Evolutionary conservation across 2,797 vertebrate species (phyloP).

Genomic region (Podarcis siculus): DNA sequence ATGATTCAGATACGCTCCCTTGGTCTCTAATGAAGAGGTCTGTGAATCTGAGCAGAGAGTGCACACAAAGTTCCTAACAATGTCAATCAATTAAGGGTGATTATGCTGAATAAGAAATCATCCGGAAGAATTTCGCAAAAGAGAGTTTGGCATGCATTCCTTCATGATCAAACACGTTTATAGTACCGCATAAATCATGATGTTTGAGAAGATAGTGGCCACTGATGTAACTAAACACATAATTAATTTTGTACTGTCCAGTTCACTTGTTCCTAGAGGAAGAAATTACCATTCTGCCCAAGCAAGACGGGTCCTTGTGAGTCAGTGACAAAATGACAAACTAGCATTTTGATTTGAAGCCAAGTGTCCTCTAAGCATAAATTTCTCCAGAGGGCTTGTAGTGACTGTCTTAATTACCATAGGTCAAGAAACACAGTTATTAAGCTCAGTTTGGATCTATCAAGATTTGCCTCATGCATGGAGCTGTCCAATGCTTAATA

Average conservation of each 20-base stretch:
- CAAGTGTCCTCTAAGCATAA: background rate
- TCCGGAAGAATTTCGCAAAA: background rate
- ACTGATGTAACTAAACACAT: conserved; percentile 6
- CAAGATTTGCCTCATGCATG: background rate
- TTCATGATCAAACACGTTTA: background rate
- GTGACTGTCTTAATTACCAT: background rate
- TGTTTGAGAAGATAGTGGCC: background rate
- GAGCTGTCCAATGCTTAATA: background rate
- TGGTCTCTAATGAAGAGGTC: background rate
- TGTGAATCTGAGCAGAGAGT: conserved; percentile 22
- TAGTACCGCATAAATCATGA: background rate
- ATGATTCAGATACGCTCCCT: background rate
- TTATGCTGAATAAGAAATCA: background rate
- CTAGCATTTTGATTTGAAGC: background rate
- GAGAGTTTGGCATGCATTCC: background rate
- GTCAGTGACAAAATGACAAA: background rate
- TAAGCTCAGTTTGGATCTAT: background rate
- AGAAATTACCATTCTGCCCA: background rate
- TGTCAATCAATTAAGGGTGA: conserved; percentile 1
- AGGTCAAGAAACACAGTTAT: background rate
- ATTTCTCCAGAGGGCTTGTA: background rate
- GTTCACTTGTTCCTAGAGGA: background rate
- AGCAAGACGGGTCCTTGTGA: background rate
- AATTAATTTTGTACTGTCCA: background rate
- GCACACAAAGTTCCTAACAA: background rate